phyloP scores from a whole-genome alignment of 2,113 vertebrate genomes.

The Callorhinus ursinus region DNA sequence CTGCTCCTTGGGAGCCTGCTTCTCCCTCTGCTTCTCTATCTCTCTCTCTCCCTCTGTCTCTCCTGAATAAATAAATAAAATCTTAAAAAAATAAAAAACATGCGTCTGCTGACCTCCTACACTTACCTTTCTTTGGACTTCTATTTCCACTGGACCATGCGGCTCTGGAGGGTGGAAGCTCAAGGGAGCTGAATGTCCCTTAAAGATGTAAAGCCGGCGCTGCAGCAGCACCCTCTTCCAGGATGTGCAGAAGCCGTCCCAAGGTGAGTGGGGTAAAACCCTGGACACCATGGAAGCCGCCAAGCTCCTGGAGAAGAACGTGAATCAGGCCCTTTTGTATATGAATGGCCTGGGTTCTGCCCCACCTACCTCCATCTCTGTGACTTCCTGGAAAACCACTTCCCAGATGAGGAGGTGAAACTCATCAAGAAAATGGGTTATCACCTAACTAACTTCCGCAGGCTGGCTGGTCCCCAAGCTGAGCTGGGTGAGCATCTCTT shows the following conservation, averaged over 20 bases:
- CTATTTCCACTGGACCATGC: background rate
- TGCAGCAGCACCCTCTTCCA: background rate
- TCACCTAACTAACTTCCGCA: background rate
- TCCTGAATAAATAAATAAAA: too few relatives aligned
- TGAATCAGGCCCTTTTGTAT: background rate
- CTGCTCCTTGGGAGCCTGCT: too few relatives aligned
- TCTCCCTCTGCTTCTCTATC: too few relatives aligned
- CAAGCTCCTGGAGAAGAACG: background rate
- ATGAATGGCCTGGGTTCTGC: background rate
- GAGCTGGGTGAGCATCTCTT: background rate
- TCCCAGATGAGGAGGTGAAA: background rate
- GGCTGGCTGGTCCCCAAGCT: background rate
- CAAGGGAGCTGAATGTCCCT: background rate
- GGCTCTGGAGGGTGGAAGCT: background rate
- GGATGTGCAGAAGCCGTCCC: background rate
- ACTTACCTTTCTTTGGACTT: background rate
- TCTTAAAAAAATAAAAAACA: too few relatives aligned
- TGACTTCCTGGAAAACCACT: background rate
- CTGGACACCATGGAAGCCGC: background rate
- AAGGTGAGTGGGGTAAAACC: background rate
- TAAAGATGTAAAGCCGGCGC: background rate
- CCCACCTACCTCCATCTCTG: background rate
- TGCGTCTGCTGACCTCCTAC: background rate
- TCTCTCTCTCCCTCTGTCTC: too few relatives aligned
- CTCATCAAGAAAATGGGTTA: background rate